phyloP scores from a whole-genome alignment of 2,113 vertebrate genomes.

The Otis tarda region DNA sequence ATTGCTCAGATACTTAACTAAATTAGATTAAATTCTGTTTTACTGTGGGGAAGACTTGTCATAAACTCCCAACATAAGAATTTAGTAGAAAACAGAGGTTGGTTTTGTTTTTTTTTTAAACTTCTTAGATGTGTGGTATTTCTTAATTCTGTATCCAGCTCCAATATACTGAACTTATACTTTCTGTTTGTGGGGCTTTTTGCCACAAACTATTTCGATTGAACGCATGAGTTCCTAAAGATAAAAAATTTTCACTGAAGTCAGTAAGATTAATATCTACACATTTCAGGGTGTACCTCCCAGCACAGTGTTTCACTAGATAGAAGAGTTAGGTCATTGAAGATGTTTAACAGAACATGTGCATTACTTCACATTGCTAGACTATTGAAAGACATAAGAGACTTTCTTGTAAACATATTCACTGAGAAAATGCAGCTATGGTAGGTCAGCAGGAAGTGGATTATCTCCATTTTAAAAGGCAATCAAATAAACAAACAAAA shows the following conservation, averaged over 20 bases:
- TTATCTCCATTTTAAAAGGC: not conserved
- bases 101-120: not conserved
- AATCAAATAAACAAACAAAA: not conserved
- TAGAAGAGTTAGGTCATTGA: not conserved
- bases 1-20: not conserved
- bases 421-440: not conserved
- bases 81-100: not conserved
- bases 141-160: not conserved
- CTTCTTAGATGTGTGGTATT: not conserved
- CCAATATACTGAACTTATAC: not conserved
- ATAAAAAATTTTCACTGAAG: not conserved
- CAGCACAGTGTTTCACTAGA: not conserved
- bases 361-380: not conserved
- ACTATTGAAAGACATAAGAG: not conserved
- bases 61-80: not conserved
- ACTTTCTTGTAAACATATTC: not conserved
- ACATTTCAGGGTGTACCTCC: not conserved
- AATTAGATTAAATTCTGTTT: conserved; percentile 15
- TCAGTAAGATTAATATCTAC: not conserved
- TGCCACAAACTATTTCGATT: not conserved
- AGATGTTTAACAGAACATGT: not conserved
- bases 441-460: not conserved
- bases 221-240: not conserved
- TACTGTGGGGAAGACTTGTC: not conserved
- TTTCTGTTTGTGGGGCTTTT: not conserved